Evolutionary conservation across 2,113 vertebrate genomes (phyloP).

Genomic region (Hemibagrus wyckioides): DNA sequence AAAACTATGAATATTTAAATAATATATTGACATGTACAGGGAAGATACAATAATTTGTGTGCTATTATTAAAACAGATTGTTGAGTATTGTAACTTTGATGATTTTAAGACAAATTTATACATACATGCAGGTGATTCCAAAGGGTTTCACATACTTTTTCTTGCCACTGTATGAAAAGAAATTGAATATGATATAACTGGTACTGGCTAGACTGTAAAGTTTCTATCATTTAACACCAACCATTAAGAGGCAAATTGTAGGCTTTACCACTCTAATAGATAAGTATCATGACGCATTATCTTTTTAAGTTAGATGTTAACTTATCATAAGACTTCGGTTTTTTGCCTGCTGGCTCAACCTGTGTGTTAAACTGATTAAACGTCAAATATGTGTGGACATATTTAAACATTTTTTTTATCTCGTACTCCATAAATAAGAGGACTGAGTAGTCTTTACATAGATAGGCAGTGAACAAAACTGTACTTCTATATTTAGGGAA

Average conservation of each 20-base stretch:
- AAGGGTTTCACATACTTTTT: no score
- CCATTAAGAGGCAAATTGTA: background rate
- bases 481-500: constrained; percentile 33
- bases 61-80: no score
- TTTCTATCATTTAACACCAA: no score
- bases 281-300: background rate
- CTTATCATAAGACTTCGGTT: background rate
- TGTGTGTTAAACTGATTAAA: background rate
- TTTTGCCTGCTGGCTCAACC: background rate
- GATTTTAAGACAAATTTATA: no score
- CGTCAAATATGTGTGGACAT: background rate
- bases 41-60: no score
- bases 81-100: no score
- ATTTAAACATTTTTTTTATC: constrained; percentile 53
- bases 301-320: background rate
- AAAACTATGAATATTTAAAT: no score
- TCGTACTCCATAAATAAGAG: constrained; percentile 54
- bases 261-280: background rate
- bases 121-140: no score
- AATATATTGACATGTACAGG: no score
- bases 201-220: no score
- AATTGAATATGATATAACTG: no score
- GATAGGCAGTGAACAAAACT: constrained; percentile 43
- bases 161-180: no score
- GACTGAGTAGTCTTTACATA: constrained; percentile 61